Evolutionary conservation across 2,113 vertebrate genomes (phyloP), one percentile per base, ranked within the genome.

Genomic region (Ictalurus furcatus): DNA sequence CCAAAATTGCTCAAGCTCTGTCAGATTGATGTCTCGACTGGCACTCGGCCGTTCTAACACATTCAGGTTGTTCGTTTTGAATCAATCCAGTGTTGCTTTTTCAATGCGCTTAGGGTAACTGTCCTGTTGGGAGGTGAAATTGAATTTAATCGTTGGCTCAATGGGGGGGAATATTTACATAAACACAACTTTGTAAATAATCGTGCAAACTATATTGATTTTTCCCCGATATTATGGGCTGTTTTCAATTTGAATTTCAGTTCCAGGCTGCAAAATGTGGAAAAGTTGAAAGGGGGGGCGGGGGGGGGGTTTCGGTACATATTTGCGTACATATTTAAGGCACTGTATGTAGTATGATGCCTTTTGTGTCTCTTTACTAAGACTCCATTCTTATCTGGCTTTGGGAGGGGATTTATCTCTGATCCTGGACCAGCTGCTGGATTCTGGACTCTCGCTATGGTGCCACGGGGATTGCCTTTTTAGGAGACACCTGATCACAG

Each of bases 391-490:
- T 93, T 92, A 69, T 87, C 90, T 69, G 92, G 90, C 90, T 92
- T 87, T 56, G 44, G 80, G 71, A 73, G 83, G 91, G 89, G 91
- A 91, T 85, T 93, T 88, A 91, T 90, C 85, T 86, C 90, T 82
- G 88, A 93, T 89, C 81, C 85, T 87, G 52, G 86, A 91, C 94
- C 93, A 94, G 94, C 94, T 95, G 96, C 94, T 94, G 92, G 93
- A 93, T 76, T 94, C 93, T 92, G 89, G 80, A 59, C 89, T 94
- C 89, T 92, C 93, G 92, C 94, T 94, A 94, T 91, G 94, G 95
- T 94, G 93, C 92, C 87, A 78, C 85, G 93, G 88, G 94, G 89
- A 95, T 95, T 96, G 93, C 97, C 97, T 95, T 97, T 97, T 97
- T 95, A 96, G 94, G 94, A 85, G 94, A 94, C 93, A 94, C 94